Base-by-base conservation (phyloP, 1,140 invertebrate genomes). In the Epicauta chinensis region DNA sequence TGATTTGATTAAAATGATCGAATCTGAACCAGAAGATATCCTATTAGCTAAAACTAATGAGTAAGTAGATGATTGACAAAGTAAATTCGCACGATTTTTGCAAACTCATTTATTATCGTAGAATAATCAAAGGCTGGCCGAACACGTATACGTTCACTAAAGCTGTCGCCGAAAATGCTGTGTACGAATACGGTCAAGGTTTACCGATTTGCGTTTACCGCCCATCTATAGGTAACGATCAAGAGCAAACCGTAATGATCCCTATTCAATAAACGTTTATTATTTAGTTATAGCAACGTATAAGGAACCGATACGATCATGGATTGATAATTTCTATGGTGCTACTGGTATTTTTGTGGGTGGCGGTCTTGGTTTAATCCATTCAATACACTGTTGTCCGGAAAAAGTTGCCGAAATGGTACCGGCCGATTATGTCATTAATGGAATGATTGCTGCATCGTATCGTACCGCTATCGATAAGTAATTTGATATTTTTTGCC, bases 251-350 rank as follows among this genome's bases (percentile, higher is more conserved):
- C n/a, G 12, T 47, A 3, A 34, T 39, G 40, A 15, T 53, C 42
- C 16, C n/a, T 30, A 37, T 2, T 39, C 7, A 15, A 36, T 10
- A 6, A 40, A 35, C 45, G 23, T 1, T 29, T 12, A 2, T 37
- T 67, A 65, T 66, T 9, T 59, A 75, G 76, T 78, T 10, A 71
- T 76, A 48, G 74, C 76, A 0, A 75, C 75, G 3, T 75, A 72
- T 40, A 64, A 66, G 45, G 77, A 79, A 59, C 78, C 78, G 17
- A 46, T 76, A 11, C 56, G 63, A 2, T 82, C 84, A 11, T 91
- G 87, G 87, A 79, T 86, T 32, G 86, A 89, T 64, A 89, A 89
- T 67, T 71, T 84, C 40, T 87, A 84, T 67, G 86, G 86, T 17
- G 80, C 85, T 17, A 84, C 81, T 42, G 86, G 78, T 7, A 64